Conservation (phyloP, 2,888 invertebrate genomes). For the Conchocele bisecta region DNA sequence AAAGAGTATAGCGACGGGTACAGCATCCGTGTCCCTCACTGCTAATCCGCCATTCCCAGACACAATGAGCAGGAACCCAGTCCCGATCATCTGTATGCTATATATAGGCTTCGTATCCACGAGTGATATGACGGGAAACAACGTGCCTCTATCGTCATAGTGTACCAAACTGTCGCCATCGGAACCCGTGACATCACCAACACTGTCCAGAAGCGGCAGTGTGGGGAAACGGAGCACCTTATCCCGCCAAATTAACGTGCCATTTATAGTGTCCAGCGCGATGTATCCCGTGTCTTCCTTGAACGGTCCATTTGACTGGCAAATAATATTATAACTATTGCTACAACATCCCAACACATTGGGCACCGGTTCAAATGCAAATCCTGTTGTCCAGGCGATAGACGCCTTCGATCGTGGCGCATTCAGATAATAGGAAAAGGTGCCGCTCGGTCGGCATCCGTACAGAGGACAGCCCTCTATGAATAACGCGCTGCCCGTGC, state of each 20-base stretch:
- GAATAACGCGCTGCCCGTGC: no score
- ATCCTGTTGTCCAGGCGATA: slow-evolving; percentile 33
- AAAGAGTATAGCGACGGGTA: slow-evolving; percentile 15
- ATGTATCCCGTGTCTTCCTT: slow-evolving; percentile 58
- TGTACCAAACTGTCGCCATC: slow-evolving; percentile 59
- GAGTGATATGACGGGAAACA: slow-evolving; percentile 45
- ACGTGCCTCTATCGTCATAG: slow-evolving; percentile 50
- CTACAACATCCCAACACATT: slow-evolving; percentile 48
- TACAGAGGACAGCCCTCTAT: slow-evolving; percentile 55
- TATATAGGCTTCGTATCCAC: slow-evolving; percentile 16
- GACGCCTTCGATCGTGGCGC: slow-evolving; percentile 29
- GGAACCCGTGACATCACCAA: slow-evolving; percentile 66
- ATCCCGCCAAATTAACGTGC: slow-evolving; percentile 57
- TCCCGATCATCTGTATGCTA: slow-evolving; percentile 15
- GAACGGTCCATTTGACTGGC: slow-evolving; percentile 43
- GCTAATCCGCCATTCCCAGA: slow-evolving; percentile 17
- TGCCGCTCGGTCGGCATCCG: slow-evolving; percentile 58
- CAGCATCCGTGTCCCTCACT: slow-evolving; percentile 15
- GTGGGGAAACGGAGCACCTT: slow-evolving; percentile 50
- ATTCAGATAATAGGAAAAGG: slow-evolving; percentile 54
- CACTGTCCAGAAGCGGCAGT: slow-evolving; percentile 64
- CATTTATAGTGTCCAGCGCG: slow-evolving; percentile 46
- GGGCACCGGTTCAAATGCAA: slow-evolving; percentile 17
- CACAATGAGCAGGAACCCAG: slow-evolving; percentile 10
- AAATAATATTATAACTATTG: slow-evolving; percentile 39